Evolutionary conservation across 2,797 vertebrate genomes (phyloP).

Genomic region (Smutsia temminckii): DNA sequence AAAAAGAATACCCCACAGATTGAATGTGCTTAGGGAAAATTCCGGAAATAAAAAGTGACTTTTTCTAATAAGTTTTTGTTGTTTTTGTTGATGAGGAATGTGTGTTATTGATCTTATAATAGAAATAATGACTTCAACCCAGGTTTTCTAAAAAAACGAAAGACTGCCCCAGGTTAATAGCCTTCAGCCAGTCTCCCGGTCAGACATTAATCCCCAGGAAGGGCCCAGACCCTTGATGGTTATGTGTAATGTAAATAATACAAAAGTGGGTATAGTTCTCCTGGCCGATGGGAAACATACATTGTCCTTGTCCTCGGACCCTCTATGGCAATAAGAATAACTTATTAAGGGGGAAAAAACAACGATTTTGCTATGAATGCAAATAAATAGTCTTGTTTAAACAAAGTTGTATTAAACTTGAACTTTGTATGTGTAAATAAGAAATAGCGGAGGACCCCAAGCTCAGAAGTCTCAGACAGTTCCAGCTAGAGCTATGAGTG

Average conservation of each 20-base stretch:
- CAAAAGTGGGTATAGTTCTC: constrained; percentile 65
- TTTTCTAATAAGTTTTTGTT: neutral
- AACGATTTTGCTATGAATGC: constrained; percentile 38
- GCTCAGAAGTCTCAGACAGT: neutral
- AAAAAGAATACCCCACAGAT: neutral
- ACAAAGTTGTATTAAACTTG: constrained; percentile 63
- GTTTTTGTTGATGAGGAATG: neutral
- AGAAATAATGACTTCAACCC: constrained; percentile 71
- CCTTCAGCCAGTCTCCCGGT: constrained; percentile 68
- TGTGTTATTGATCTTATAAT: constrained; percentile 70
- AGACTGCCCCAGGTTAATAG: constrained; percentile 70
- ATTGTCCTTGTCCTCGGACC: neutral
- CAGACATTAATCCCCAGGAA: constrained; percentile 74
- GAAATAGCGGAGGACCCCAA: constrained; percentile 33
- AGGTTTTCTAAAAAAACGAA: constrained; percentile 75
- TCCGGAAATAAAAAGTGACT: neutral
- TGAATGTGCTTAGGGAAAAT: constrained; percentile 10
- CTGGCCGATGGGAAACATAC: constrained; percentile 60
- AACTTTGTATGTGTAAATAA: constrained; percentile 56
- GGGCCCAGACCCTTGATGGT: constrained; percentile 69
- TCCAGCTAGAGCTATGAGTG: neutral
- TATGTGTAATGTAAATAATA: constrained; percentile 65
- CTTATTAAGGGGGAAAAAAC: neutral
- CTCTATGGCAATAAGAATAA: constrained; percentile 59
- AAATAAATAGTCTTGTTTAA: constrained; percentile 66